Base-by-base conservation (phyloP, 2,113 vertebrate species). In the Podilymbus podiceps region DNA sequence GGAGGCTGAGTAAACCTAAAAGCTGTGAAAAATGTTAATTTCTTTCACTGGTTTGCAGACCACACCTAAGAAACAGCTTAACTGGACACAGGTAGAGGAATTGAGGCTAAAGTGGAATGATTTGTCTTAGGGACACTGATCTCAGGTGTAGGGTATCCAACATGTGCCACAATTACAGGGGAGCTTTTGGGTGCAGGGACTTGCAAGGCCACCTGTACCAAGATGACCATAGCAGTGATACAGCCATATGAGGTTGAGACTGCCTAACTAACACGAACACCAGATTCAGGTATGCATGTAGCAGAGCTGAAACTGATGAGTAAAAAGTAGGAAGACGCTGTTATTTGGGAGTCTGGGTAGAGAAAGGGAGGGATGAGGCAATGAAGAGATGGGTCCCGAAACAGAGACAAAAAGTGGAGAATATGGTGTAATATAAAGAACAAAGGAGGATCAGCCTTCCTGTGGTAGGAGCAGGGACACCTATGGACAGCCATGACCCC, bases 91-190 rank as follows among this genome's bases (percentile, higher is more conserved):
- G 21, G 74, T 22, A 72, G 14, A 89, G 19, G 40, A 94, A 79
- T 30, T 1, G 2, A 90, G 25, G 62, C 66, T 82, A 8, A 89
- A 63, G 38, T 8, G 16, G 60, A 52, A 7, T 30, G 25, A 79
- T 49, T 64, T 76, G 28, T 21, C 33, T 83, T 17, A 38, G 33
- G n/a, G 58, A 49, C 31, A 75, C 63, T 16, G 63, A 33, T 63
- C 38, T 64, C 35, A 22, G 31, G 47, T 40, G 62, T 23, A 74
- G n/a, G 35, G 58, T 27, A 72, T 14, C 15, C 73, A 71, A 40
- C 1, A 0, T 15, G 31, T 15, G 4, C 17, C n/a, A 72, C 1
- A 67, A 81, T 2, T n/a, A 20, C 4, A 88, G 30, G 60, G 44
- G 17, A 90, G 44, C 9, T 59, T 40, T 33, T 20, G 59, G 59